These are phyloP conservation scores for Osmoderma eremita DNA, from an alignment of 2,888 invertebrate genomes.

Conservation along the genomic window DNA sequence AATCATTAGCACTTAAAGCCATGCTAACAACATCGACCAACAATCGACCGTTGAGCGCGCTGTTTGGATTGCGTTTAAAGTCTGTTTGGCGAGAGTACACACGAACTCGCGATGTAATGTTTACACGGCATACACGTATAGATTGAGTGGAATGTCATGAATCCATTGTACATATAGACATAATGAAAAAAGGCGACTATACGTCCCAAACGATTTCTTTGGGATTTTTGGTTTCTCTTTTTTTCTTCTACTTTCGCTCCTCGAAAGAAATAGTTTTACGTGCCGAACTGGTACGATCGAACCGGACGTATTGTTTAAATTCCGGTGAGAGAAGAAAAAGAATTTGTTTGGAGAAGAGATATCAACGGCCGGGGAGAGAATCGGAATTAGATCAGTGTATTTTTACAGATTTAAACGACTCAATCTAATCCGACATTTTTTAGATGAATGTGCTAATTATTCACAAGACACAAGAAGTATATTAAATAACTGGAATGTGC, in stretches of 20 bases:
- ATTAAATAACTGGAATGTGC: no score
- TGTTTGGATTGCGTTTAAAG: slow-evolving; percentile 40
- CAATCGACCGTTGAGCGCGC: slow-evolving; percentile 28
- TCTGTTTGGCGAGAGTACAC: slow-evolving; percentile 33
- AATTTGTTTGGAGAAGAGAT: slow-evolving; percentile 27
- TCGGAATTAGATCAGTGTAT: background rate
- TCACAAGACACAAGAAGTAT: no score
- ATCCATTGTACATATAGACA: slow-evolving; percentile 40
- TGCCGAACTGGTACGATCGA: slow-evolving; percentile 6
- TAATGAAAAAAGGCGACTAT: slow-evolving; percentile 22
- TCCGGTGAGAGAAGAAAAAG: slow-evolving; percentile 18
- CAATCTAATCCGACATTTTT: no score
- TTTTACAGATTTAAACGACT: background rate
- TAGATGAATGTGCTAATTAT: no score
- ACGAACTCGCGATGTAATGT: slow-evolving; percentile 29
- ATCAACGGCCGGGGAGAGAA: slow-evolving; percentile 24
- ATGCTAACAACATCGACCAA: slow-evolving; percentile 40
- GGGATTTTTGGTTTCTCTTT: slow-evolving; percentile 12
- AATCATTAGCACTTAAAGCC: slow-evolving; percentile 43
- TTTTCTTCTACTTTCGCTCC: slow-evolving; percentile 16
- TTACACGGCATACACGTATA: slow-evolving; percentile 36
- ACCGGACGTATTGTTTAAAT: slow-evolving; percentile 28
- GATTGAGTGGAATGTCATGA: slow-evolving; percentile 41
- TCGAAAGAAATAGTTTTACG: slow-evolving; percentile 1
- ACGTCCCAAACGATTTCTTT: slow-evolving; percentile 21